Evolutionary conservation across 2,113 vertebrate genomes (phyloP).

Genomic region (Zosterops japonicus): DNA sequence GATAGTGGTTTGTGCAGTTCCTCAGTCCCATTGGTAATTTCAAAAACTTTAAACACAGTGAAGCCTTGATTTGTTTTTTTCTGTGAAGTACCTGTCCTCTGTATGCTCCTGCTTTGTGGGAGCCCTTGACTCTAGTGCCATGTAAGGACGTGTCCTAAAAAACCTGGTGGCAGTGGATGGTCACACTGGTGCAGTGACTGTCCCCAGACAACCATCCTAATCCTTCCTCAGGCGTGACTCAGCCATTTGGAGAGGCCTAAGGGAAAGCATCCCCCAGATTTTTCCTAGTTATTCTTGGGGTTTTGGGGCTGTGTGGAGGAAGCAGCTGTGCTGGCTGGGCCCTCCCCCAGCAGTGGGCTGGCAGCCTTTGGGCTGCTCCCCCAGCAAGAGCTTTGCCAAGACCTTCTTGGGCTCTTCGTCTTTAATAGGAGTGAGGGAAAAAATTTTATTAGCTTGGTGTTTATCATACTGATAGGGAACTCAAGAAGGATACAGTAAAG

Average conservation of each 20-base stretch:
- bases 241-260: neutral
- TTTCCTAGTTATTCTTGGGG: neutral
- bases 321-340: neutral
- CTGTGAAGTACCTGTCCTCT: neutral
- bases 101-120: rapidly evolving
- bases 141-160: rapidly evolving
- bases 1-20: neutral
- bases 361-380: neutral
- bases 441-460: neutral
- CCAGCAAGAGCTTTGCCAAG: neutral
- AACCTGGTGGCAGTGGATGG: neutral
- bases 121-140: neutral
- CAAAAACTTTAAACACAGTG: neutral
- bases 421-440: neutral
- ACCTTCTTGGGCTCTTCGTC: neutral
- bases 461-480: neutral
- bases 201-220: rapidly evolving
- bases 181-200: rapidly evolving
- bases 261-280: neutral
- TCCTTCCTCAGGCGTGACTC: rapidly evolving
- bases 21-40: neutral
- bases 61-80: neutral
- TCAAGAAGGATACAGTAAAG: neutral
- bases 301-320: neutral
- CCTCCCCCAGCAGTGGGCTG: neutral